These are phyloP conservation scores for Chloroclysta siterata DNA, from an alignment of 2,888 invertebrate genomes.

Conservation along the genomic window DNA sequence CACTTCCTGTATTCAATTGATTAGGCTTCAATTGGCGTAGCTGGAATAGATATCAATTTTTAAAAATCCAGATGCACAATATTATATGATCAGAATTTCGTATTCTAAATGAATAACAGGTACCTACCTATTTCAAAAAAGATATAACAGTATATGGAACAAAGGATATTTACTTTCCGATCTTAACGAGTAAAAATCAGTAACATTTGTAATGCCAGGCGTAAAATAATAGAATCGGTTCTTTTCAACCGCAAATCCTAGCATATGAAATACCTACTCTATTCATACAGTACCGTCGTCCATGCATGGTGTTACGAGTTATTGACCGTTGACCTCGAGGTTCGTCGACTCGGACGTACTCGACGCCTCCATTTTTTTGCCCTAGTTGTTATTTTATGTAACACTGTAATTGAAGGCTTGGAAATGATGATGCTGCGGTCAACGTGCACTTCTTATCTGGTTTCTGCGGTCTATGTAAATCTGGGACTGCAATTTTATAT, in stretches of 20 bases:
- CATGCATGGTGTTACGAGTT: constrained; percentile 27
- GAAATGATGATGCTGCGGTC: background rate
- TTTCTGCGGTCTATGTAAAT: background rate
- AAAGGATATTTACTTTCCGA: too few relatives aligned
- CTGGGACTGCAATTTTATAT: background rate
- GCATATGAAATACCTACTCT: background rate
- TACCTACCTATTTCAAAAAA: too few relatives aligned
- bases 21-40: too few relatives aligned
- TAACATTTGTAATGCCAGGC: too few relatives aligned
- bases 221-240: background rate
- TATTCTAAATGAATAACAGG: too few relatives aligned
- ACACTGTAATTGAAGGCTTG: constrained; percentile 3
- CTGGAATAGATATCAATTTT: too few relatives aligned
- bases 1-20: constrained; percentile 4
- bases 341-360: constrained; percentile 56
- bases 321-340: constrained; percentile 60
- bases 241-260: background rate
- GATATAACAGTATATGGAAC: too few relatives aligned
- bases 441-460: background rate
- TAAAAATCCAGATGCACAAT: too few relatives aligned
- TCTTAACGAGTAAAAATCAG: too few relatives aligned
- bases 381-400: constrained; percentile 24
- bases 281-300: constrained; percentile 1
- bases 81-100: too few relatives aligned
- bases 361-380: constrained; percentile 39